A percentile compares a stretch with the other conserved stretches of the same genome.
phyloP scores from a whole-genome alignment of 64 coral and sea anemone species.

The Astreopora myriophthalma region DNA sequence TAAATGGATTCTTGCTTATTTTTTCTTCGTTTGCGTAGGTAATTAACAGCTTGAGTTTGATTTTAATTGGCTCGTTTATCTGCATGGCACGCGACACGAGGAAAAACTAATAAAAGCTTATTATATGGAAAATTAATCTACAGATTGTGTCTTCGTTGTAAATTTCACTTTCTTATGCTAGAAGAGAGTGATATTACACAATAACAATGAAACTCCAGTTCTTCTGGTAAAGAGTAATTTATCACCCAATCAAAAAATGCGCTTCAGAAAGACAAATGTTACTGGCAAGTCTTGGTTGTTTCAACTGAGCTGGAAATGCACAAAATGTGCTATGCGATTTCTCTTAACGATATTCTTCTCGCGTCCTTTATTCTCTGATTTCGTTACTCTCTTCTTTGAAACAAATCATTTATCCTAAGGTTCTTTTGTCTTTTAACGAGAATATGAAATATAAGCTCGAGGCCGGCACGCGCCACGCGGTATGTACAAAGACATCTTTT shows the following conservation, averaged over 20 bases:
- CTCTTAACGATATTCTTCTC: neutral
- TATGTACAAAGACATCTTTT: slow-evolving; percentile 9
- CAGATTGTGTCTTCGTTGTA: neutral
- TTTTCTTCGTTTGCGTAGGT: neutral
- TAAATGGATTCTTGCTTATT: neutral
- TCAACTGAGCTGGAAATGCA: too few species aligned
- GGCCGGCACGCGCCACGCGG: slow-evolving; percentile 23
- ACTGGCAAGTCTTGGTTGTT: too few species aligned
- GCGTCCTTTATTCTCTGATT: neutral
- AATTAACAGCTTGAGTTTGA: neutral
- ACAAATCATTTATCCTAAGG: neutral
- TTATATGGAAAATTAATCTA: neutral
- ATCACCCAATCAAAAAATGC: neutral
- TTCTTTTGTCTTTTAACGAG: neutral
- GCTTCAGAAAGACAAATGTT: too few species aligned
- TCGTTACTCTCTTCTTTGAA: neutral
- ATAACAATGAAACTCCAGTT: neutral
- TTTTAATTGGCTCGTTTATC: slow-evolving; percentile 14
- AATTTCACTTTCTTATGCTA: neutral
- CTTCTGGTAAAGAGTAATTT: neutral
- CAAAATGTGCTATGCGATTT: neutral
- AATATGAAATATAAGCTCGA: neutral
- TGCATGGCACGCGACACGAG: slow-evolving; percentile 35
- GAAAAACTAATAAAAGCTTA: neutral
- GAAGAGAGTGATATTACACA: neutral